These are phyloP conservation scores for Sapayoa aenigma DNA, from an alignment of 2,113 vertebrate species.

Conservation along the genomic window DNA sequence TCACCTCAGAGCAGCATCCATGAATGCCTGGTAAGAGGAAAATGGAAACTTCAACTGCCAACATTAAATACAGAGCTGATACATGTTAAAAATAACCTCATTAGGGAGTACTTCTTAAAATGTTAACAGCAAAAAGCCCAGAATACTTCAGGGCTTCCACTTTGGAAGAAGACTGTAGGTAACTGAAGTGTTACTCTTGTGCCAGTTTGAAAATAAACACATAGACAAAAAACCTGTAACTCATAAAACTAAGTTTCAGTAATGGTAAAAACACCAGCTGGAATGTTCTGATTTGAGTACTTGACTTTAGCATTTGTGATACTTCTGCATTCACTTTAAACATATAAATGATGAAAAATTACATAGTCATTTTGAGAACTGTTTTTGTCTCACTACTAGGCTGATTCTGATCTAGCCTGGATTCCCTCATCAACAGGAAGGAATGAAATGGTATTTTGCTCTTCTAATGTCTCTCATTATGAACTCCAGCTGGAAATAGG, in stretches of 20 bases:
- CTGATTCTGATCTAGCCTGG: slow-evolving; percentile 77
- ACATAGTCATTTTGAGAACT: not conserved
- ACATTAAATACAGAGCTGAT: not conserved
- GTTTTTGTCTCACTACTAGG: slow-evolving; percentile 68
- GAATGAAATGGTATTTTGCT: slow-evolving; percentile 78
- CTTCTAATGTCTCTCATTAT: slow-evolving; percentile 86
- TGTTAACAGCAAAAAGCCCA: not conserved
- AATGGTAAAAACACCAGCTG: not conserved
- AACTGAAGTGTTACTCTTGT: not conserved
- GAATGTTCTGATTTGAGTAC: not conserved
- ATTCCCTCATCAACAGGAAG: slow-evolving; percentile 69
- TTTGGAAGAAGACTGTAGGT: not conserved
- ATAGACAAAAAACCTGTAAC: not conserved
- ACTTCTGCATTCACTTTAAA: not conserved
- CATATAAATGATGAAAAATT: not conserved
- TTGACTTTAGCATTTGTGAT: not conserved
- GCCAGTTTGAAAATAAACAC: not conserved
- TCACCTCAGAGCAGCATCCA: slow-evolving; percentile 83
- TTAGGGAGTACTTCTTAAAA: not conserved
- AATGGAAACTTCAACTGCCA: not conserved
- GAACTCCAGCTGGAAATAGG: slow-evolving; percentile 92
- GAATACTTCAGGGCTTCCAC: not conserved
- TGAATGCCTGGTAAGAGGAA: slow-evolving; percentile 85
- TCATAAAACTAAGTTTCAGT: not conserved
- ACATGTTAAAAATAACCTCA: not conserved